Conservation (phyloP, 2,888 invertebrate species). For the Frankliniella intonsa region DNA sequence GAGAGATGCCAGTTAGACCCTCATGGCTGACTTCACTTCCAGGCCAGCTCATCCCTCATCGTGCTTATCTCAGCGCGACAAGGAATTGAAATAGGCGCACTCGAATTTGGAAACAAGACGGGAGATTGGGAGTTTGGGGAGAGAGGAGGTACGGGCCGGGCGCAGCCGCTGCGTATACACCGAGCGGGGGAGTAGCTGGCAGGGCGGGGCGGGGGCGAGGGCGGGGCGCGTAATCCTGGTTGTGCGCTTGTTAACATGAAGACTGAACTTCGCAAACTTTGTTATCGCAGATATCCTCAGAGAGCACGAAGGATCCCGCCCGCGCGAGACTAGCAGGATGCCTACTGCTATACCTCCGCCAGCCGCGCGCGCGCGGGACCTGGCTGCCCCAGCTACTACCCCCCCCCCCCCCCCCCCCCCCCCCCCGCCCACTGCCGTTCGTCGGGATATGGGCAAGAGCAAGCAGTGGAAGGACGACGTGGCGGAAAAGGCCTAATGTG, state of each 20-base stretch:
- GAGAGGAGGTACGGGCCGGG: no score
- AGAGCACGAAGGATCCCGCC: not conserved
- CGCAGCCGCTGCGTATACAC: no score
- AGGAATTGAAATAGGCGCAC: slow-evolving; percentile 4
- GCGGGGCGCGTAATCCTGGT: slow-evolving; percentile 6
- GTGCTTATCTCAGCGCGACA: not conserved
- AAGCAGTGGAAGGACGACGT: no score
- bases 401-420: no score
- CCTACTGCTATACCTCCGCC: no score
- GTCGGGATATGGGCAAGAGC: no score
- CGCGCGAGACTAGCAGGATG: not conserved
- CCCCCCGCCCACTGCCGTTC: no score
- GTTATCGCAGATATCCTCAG: slow-evolving; percentile 10
- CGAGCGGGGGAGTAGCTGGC: not conserved
- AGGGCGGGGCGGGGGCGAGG: not conserved
- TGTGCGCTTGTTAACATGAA: slow-evolving; percentile 19
- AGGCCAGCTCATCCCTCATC: not conserved
- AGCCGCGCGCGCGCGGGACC: no score
- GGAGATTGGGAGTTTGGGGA: no score
- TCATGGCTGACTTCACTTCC: not conserved
- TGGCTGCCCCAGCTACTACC: no score
- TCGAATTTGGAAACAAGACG: not conserved
- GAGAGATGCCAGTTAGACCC: no score
- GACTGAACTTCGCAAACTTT: slow-evolving; percentile 20
- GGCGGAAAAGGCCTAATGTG: no score